Base-by-base conservation (phyloP, 1,140 invertebrate genomes). In the Euura saliciscinereae region DNA sequence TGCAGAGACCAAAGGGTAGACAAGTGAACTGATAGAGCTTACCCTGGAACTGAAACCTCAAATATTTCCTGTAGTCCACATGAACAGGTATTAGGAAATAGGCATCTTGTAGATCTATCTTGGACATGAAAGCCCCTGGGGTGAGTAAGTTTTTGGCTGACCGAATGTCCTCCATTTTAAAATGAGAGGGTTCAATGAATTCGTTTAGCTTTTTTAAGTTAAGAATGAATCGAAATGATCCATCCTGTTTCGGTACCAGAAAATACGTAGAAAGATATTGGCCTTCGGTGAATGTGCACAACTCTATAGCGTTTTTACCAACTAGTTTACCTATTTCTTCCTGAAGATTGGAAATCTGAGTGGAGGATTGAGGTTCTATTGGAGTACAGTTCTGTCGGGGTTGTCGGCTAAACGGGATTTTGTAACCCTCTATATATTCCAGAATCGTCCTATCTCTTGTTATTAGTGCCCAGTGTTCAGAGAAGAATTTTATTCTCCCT, bases 51-150 rank as follows among this genome's bases (percentile, higher is more conserved):
- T 64, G 5, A 70, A 79, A 78, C 68, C 77, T 75, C 43, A 79
- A 66, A 71, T 72, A 79, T 72, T 78, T 77, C 71, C 67, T 59
- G 66, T 72, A 42, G 3, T 65, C 10, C 64, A 45, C 45, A 46
- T 68, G 51, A 70, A 78, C 74, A 45, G 75, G 71, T 46, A 79
- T 66, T 7, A 73, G 13, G 64, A 76, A 73, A 69, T 78, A 79
- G 6, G 78, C 75, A 67, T 88, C 84, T 83, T 73, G 70, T 7
- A 76, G 68, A 72, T 79, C 78, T 13, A 80, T n/a, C 64, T 11
- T 74, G 2, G 46, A 51, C 75, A 74, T 77, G 51, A 66, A 77
- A 45, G 69, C 71, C 44, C 69, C 65, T 46, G 66, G 66, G 43
- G 71, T 67, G 11, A 78, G 74, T 6, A 80, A 65, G 70, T 79